Evolutionary conservation across 2,113 vertebrate genomes (phyloP).

Genomic region (Alouatta palliata): DNA sequence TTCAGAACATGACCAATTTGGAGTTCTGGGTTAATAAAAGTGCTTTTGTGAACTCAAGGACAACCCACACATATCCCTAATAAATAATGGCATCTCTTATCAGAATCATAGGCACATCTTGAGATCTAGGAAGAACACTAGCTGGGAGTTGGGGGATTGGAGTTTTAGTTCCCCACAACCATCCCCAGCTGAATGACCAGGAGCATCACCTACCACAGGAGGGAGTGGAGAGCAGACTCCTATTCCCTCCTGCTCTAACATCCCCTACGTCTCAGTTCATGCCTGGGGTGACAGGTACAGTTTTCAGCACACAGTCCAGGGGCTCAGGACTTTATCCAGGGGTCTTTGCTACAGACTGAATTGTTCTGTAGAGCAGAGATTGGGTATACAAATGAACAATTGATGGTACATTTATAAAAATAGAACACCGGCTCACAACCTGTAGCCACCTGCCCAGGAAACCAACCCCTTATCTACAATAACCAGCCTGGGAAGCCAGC

Average conservation of each 20-base stretch:
- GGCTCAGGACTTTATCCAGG: not conserved
- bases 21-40: slow-evolving; percentile 15
- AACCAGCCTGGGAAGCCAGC: not conserved
- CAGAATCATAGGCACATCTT: not conserved
- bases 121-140: not conserved
- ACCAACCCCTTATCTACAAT: not conserved
- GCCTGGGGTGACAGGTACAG: too few species aligned
- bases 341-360: not conserved
- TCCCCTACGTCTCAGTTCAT: not conserved
- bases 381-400: not conserved
- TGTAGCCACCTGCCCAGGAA: not conserved
- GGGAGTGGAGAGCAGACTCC: not conserved
- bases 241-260: not conserved
- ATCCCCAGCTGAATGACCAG: not conserved
- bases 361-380: not conserved
- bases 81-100: slow-evolving; percentile 14
- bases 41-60: slow-evolving; percentile 45
- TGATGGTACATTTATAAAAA: not conserved
- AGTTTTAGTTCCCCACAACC: accelerated
- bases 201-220: not conserved
- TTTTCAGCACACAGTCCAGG: not conserved
- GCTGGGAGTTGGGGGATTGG: not conserved
- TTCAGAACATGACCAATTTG: accelerated
- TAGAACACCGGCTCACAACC: not conserved
- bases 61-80: slow-evolving; percentile 57